Percentiles rank a stretch among this genome's conserved stretches.
phyloP scores from a whole-genome alignment of 2,888 invertebrate species.

The Lithophane semibrunnea region DNA sequence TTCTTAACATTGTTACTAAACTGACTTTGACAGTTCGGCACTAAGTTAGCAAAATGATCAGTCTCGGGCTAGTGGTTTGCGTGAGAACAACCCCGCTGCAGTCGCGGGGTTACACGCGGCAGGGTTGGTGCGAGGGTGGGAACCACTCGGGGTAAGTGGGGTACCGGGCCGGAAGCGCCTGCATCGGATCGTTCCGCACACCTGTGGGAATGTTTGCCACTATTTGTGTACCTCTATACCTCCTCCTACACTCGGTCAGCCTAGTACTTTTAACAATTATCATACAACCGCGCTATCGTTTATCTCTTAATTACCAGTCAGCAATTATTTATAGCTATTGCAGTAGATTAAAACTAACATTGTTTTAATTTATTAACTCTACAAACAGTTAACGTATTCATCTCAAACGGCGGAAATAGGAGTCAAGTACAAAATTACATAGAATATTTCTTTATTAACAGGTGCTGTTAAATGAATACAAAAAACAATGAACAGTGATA shows the following conservation, averaged over 20 bases:
- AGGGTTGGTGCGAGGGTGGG: conserved; percentile 72
- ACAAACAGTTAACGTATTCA: conserved; percentile 56
- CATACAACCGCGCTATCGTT: conserved; percentile 39
- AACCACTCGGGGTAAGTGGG: conserved; percentile 80
- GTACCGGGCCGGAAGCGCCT: conserved; percentile 86
- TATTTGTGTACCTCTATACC: conserved; percentile 80
- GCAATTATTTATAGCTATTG: conserved; percentile 57
- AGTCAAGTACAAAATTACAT: conserved; percentile 75
- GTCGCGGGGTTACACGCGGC: conserved; percentile 66
- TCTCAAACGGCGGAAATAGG: conserved; percentile 50
- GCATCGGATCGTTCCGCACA: conserved; percentile 85
- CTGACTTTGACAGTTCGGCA: conserved; percentile 41
- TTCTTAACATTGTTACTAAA: conserved; percentile 44
- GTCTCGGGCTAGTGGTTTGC: conserved; percentile 83
- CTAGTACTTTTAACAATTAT: conserved; percentile 65
- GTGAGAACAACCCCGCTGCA: conserved; percentile 82
- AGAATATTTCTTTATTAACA: conserved; percentile 68
- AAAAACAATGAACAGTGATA: conserved; percentile 77
- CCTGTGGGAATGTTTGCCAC: conserved; percentile 86
- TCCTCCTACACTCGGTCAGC: conserved; percentile 57
- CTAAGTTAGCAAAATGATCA: conserved; percentile 83
- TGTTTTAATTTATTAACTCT: conserved; percentile 45
- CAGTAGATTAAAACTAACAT: conserved; percentile 49
- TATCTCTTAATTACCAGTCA: conserved; percentile 65
- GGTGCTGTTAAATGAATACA: conserved; percentile 73